A percentile compares a stretch with the other conserved stretches of the same genome.
Conservation (phyloP, 2,888 invertebrate species). For the Corbicula japonica region DNA sequence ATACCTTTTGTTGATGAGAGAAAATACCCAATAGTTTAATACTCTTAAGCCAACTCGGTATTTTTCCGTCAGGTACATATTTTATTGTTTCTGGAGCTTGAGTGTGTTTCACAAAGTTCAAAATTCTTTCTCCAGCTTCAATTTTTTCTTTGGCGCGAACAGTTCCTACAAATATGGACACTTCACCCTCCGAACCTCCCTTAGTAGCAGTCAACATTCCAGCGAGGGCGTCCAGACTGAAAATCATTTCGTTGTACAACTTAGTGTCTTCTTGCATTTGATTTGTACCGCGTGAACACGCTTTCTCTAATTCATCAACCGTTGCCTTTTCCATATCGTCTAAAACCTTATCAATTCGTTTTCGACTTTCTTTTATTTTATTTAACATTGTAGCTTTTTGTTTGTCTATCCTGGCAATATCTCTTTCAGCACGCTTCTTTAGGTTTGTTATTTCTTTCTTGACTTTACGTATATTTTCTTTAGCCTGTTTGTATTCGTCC, state of each 20-base stretch:
- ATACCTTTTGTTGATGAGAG: constrained; percentile 38
- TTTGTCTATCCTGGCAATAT: constrained; percentile 32
- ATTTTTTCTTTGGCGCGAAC: constrained; percentile 50
- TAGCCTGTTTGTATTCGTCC: constrained; percentile 34
- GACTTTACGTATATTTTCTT: constrained; percentile 24
- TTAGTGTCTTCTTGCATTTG: constrained; percentile 45
- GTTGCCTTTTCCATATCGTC: constrained; percentile 50
- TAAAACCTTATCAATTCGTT: constrained; percentile 36
- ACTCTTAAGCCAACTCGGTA: constrained; percentile 46
- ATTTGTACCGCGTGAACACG: constrained; percentile 21
- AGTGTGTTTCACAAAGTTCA: constrained; percentile 29
- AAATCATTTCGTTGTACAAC: constrained; percentile 31
- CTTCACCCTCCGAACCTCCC: constrained; percentile 10
- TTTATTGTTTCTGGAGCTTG: constrained; percentile 8
- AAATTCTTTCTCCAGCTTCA: constrained; percentile 26
- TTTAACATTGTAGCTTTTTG: constrained; percentile 28
- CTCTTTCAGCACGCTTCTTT: constrained; percentile 27
- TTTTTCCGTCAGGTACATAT: constrained; percentile 42
- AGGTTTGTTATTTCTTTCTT: constrained; percentile 30
- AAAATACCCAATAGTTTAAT: constrained; percentile 43
- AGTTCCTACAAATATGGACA: constrained; percentile 40
- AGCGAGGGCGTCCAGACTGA: constrained; percentile 30
- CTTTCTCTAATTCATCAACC: constrained; percentile 39
- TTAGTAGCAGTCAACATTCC: constrained; percentile 31
- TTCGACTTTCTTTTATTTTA: constrained; percentile 39